A percentile compares a stretch with the other conserved stretches of the same genome.
Conservation (phyloP, 2,113 vertebrate species). For the Melanerpes aurifrons region DNA sequence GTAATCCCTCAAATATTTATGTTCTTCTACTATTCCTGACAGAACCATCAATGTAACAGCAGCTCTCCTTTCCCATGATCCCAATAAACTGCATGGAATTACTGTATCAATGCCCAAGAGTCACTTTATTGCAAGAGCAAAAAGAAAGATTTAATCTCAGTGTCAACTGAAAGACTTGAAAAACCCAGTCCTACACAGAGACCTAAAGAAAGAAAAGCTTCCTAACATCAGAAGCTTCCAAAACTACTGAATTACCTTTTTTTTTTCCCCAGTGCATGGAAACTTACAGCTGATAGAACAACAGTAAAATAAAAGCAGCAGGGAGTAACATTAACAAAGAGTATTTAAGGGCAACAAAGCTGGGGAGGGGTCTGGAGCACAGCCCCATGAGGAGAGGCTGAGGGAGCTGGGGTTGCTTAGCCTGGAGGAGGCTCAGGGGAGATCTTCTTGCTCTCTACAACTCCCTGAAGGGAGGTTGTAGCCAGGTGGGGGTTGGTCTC, state of each 20-base stretch:
- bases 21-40: not conserved
- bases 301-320: not conserved
- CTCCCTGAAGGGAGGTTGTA: no score
- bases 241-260: not conserved
- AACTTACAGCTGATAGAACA: not conserved
- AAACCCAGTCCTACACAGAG: not conserved
- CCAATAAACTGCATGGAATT: not conserved
- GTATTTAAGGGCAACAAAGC: no score
- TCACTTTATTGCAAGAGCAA: not conserved
- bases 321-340: no score
- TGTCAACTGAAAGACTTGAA: accelerated
- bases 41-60: not conserved
- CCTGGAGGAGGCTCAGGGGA: no score
- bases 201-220: not conserved
- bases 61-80: not conserved
- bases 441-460: no score
- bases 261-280: not conserved
- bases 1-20: slow-evolving; percentile 21
- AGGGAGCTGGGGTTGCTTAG: no score
- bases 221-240: not conserved
- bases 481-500: no score
- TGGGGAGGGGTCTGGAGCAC: not conserved
- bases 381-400: no score
- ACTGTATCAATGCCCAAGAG: not conserved
- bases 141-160: not conserved